Percentiles rank a stretch among this genome's conserved stretches.
Evolutionary conservation across 2,888 invertebrate genomes (phyloP).

Genomic region (Argyra leucocephala): DNA sequence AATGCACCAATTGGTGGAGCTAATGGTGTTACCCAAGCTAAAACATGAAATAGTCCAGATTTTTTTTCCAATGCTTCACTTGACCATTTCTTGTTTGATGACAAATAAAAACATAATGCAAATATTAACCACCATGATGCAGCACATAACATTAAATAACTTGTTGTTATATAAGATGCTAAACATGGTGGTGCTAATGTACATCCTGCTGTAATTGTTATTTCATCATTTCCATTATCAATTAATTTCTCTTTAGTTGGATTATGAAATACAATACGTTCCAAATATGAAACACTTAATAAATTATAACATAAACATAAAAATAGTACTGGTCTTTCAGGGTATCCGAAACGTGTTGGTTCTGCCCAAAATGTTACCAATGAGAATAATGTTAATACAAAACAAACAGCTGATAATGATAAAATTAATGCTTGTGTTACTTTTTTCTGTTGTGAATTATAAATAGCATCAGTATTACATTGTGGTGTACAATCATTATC

Average conservation of each 20-base stretch:
- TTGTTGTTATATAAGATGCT: conserved; percentile 62
- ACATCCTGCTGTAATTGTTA: conserved; percentile 35
- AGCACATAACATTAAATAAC: conserved; percentile 70
- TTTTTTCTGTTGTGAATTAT: conserved; percentile 57
- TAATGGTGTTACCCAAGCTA: conserved; percentile 81
- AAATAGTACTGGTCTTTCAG: conserved; percentile 84
- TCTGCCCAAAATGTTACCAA: conserved; percentile 82
- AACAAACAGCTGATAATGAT: conserved; percentile 66
- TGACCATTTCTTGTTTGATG: conserved; percentile 87
- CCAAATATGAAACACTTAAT: conserved; percentile 64
- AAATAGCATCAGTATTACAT: conserved; percentile 60
- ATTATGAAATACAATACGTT: conserved; percentile 52
- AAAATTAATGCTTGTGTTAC: conserved; percentile 65
- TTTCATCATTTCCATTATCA: conserved; percentile 41
- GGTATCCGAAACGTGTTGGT: conserved; percentile 80
- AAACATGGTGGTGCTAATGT: conserved; percentile 53
- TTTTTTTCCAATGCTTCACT: conserved; percentile 82
- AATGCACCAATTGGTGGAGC: conserved; percentile 75
- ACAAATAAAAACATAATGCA: conserved; percentile 80
- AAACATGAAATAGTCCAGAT: conserved; percentile 74
- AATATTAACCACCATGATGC: conserved; percentile 83
- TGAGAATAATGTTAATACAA: conserved; percentile 73
- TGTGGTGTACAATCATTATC: conserved; percentile 50
- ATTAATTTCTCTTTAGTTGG: conserved; percentile 33
- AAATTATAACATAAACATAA: conserved; percentile 78